Percentiles rank a stretch among this genome's conserved stretches.
phyloP scores from a whole-genome alignment of 2,797 vertebrate genomes.

The Lepus townsendii region DNA sequence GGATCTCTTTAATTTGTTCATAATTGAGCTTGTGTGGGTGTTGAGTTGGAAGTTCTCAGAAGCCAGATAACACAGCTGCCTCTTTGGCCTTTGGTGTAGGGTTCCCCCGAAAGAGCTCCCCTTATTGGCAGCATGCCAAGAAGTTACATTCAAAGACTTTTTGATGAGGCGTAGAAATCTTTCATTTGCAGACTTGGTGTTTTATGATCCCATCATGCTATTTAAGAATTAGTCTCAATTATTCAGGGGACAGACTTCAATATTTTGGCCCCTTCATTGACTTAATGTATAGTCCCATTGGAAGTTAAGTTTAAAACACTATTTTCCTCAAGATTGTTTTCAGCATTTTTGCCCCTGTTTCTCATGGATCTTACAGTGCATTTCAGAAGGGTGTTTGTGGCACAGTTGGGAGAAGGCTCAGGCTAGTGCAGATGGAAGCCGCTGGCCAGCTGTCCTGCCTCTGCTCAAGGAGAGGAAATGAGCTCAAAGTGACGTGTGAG shows the following conservation, averaged over 20 bases:
- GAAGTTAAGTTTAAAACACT: conserved; percentile 70
- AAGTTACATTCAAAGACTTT: conserved; percentile 81
- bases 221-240: conserved; percentile 78
- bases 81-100: conserved; percentile 85
- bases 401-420: not conserved
- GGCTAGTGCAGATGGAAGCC: conserved; percentile 22
- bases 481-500: conserved; percentile 55
- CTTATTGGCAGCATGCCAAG: conserved; percentile 81
- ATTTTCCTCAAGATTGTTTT: conserved; percentile 49
- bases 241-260: conserved; percentile 68
- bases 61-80: conserved; percentile 84
- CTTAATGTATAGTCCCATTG: conserved; percentile 69
- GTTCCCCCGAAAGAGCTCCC: conserved; percentile 83
- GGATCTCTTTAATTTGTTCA: conserved; percentile 85
- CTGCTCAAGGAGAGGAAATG: conserved; percentile 72
- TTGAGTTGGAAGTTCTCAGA: conserved; percentile 82
- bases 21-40: conserved; percentile 86
- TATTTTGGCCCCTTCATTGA: conserved; percentile 68
- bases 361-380: not conserved
- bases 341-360: conserved; percentile 63
- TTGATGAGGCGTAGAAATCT: conserved; percentile 83
- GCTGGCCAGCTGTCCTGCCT: conserved; percentile 75
- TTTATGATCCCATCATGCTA: conserved; percentile 77
- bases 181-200: conserved; percentile 82
- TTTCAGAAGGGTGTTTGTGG: conserved; percentile 27